phyloP scores from a whole-genome alignment of 2,113 vertebrate genomes.

The Aspiorhynchus laticeps region DNA sequence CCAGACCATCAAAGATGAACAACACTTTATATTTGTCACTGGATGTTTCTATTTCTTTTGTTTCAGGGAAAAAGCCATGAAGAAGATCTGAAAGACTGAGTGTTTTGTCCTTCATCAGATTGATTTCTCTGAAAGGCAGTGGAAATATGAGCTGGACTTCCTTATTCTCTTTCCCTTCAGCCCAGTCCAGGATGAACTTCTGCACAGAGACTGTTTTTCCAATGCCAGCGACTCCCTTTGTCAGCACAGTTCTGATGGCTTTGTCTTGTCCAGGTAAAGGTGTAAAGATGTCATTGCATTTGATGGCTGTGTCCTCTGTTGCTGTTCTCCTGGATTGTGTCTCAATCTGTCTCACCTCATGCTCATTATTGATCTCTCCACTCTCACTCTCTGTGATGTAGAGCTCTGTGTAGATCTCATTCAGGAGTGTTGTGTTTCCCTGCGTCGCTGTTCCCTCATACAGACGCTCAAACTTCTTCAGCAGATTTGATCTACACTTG shows the following conservation, averaged over 20 bases:
- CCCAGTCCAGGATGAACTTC: conserved; percentile 1
- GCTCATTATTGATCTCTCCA: conserved; percentile 14
- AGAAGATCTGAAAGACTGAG: background rate
- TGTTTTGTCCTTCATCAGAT: background rate
- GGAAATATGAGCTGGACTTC: background rate
- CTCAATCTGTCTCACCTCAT: conserved; percentile 35
- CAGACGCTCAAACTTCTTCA: background rate
- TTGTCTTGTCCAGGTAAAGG: conserved; percentile 16
- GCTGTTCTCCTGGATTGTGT: background rate
- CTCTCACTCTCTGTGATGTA: conserved; percentile 38
- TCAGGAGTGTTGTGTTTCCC: conserved; percentile 28
- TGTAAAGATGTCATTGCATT: background rate
- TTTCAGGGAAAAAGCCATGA: background rate
- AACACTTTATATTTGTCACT: background rate
- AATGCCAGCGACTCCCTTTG: conserved; percentile 1
- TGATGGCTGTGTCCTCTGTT: conserved; percentile 4
- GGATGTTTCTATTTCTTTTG: background rate
- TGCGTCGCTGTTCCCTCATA: conserved; percentile 3
- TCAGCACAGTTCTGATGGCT: background rate
- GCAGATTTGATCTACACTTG: background rate
- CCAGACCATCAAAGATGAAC: too few species aligned
- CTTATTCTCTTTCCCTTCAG: conserved; percentile 5
- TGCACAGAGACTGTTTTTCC: conserved; percentile 12
- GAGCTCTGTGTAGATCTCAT: conserved; percentile 49
- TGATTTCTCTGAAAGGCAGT: background rate